Base-by-base conservation (phyloP, 2,113 vertebrate species). In the Chauna torquata region DNA sequence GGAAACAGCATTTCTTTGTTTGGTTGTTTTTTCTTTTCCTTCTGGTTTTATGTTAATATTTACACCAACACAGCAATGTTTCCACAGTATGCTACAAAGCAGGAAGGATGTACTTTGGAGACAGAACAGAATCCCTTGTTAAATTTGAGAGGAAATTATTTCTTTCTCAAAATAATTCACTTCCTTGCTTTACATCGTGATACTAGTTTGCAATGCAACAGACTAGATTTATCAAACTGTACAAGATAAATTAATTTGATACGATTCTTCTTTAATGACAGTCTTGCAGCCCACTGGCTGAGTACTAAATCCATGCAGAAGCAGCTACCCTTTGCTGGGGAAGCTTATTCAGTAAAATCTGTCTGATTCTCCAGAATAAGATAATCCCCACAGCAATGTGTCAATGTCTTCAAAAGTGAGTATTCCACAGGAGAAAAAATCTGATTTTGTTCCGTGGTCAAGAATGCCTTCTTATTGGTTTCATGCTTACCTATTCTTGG, bases 401-500 rank as follows among this genome's bases (percentile, higher is more conserved):
- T 32, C 28, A 94, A 70, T 12, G 61, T 38, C 25, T 52, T 61
- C 59, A 61, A 28, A 81, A 82, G 57, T 74, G 62, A 86, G 64
- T 76, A 65, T 59, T 84, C 58, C 61, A 15, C 49, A 84, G 15
- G 12, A 25, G 17, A 49, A 62, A 93, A 69, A 84, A 75, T 49
- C n/a, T 84, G 49, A 28, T 4, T 78, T 87, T 87, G 19, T 70
- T 88, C 44, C 50, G 38, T 23, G 45, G 59, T 57, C 36, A 86
- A 52, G 28, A 89, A 74, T 16, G 4, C 69, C 27, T 65, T 87
- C 64, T 50, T 44, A 65, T 0, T 52, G 70, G 20, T 49, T 49
- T 75, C n/a, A 78, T 12, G 1, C 6, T 59, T 54, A 64, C 2
- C 2, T 62, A 30, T 0, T 3, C 11, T 69, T 3, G 0, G n/a